These are phyloP conservation scores for Daboia siamensis DNA, from an alignment of 2,113 vertebrate species.

Conservation along the genomic window DNA sequence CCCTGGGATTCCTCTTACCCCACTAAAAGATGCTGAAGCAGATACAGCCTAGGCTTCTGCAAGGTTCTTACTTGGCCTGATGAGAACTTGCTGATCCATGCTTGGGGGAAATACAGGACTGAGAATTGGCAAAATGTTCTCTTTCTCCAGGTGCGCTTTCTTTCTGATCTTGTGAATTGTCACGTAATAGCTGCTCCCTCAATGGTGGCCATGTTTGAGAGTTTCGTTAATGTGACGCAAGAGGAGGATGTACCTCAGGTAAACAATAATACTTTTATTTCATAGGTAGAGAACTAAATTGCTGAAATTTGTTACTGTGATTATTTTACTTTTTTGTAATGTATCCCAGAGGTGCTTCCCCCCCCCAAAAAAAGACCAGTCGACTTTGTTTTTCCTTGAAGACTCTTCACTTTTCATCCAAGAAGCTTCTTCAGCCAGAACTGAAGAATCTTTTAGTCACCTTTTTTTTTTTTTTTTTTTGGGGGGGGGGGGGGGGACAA, in stretches of 20 bases:
- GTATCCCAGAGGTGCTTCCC: not conserved
- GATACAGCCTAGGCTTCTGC: not conserved
- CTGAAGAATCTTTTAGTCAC: not conserved
- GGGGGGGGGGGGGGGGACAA: fast-evolving
- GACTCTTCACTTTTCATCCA: not conserved
- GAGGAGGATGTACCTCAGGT: slow-evolving; percentile 98
- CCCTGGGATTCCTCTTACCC: not conserved
- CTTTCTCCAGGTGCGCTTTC: slow-evolving; percentile 84
- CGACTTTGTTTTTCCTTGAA: not conserved
- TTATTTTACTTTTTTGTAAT: not conserved
- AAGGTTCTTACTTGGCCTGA: not conserved
- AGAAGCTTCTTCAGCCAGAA: not conserved
- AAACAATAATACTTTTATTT: slow-evolving; percentile 38
- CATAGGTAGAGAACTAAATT: not conserved
- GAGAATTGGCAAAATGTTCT: not conserved
- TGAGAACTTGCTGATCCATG: not conserved
- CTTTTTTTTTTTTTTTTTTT: no score
- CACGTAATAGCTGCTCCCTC: slow-evolving; percentile 97
- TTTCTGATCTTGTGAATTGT: slow-evolving; percentile 95
- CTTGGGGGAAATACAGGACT: not conserved
- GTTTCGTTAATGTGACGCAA: slow-evolving; percentile 92
- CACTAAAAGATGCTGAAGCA: not conserved
- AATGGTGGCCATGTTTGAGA: slow-evolving; percentile 99
- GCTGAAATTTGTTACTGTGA: not conserved
- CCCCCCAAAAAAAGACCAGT: not conserved